Base-by-base conservation (phyloP, 2,113 vertebrate species). In the Syngnathus scovelli region DNA sequence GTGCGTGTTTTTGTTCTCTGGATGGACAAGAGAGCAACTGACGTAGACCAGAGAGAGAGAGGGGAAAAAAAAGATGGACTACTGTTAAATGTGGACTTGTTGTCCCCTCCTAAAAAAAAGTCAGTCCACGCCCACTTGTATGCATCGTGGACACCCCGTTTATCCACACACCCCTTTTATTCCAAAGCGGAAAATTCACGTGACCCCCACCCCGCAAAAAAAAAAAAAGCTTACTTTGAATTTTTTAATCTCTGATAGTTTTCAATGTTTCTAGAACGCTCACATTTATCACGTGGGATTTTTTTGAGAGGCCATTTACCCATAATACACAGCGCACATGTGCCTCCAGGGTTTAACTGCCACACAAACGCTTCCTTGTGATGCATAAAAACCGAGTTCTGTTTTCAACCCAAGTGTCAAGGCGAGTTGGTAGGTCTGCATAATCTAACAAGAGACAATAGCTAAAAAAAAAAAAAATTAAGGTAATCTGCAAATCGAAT, bases 21-120 rank as follows among this genome's bases (percentile, higher is more conserved):
- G 23, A 69, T 46, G 58, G 64, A 36, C 70, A 68, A 69, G 69
- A 83, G 79, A 76, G 74, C 71, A 62, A 68, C 71, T 46, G 75
- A 79, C 83, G 82, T 77, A 70, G 36, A 27, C 38, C 10, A 41
- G 39, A 15, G 11, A n/a, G 38, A 21, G 23, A 61, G 16, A n/a
- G n/a, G 15, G 59, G 37, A 37, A 33, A 33, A 33, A 33, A 33
- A 33, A 33, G 27, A 59, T n/a, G 52, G 41, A 27, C 33, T 21
- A 49, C 27, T 33, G 27, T 33, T 5, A 70, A 56, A 66, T 13
- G 11, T 54, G 19, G 51, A 23, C 15, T 54, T 61, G 69, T 52
- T 51, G 23, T n/a, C 27, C 6, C 33, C 58, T 68, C 65, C 70
- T 68, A 43, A 8, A 36, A 43, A 8, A 36, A 69, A 66, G 44